Evolutionary conservation across 2,888 invertebrate genomes (phyloP), one percentile per base, ranked within the genome.

Genomic region (Hirtodrosophila alboralis): DNA sequence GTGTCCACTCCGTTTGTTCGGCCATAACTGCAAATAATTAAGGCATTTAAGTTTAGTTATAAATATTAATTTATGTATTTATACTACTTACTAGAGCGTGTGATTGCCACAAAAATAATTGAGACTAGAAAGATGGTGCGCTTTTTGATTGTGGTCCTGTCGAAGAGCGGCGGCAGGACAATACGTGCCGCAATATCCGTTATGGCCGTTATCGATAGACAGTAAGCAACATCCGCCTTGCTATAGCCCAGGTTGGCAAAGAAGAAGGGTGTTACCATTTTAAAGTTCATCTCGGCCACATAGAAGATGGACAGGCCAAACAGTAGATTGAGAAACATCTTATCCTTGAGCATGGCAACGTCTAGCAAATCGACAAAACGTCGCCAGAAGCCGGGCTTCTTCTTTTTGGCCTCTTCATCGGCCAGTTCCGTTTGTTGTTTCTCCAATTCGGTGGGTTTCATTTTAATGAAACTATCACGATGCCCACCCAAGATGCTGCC

Each of bases 281-380:
- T 94, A 89, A 95, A 95, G 85, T 95, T 95, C 89, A 94, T 92
- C 87, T 95, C 95, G 40, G 95, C 95, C 48, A 94, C 94, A 91
- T 94, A 95, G 90, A 94, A 94, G 31, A 95, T 92, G 28, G 95
- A 94, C 47, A 95, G 91, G 5, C 95, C 95, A 57, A 95, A 93
- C 65, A 95, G 92, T 78, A 95, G 92, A 87, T 95, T 95, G 86
- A 95, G 91, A 90, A 94, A 95, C 52, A 93, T 93, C 87, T 93
- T 93, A 90, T 95, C 95, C 91, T 93, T 94, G 47, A 95, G 90
- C 80, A 95, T 90, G 89, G 94, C 94, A 64, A 95, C 92, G 88
- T 95, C 95, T 93, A 95, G 93, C 21, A 95, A 91, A 31, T 92
- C 92, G 60, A 94, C 93, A 77, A 95, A 93, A 61, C 91, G 92